Evolutionary conservation across 1,140 invertebrate genomes (phyloP).

Genomic region (Trichonephila inaurata): DNA sequence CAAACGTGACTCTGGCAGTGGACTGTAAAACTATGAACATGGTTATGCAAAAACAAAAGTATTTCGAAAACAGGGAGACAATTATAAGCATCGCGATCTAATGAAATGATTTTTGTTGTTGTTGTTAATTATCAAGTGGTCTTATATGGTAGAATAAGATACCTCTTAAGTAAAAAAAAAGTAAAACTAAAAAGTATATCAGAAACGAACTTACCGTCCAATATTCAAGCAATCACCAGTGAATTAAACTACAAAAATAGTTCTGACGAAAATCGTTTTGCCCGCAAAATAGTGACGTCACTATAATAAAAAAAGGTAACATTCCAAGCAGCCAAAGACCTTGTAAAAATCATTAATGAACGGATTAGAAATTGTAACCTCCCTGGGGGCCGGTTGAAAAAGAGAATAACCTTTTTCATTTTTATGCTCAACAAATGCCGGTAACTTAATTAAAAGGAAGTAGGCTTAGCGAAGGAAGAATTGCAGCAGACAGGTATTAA

Average conservation of each 20-base stretch:
- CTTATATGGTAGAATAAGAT: too few relatives aligned
- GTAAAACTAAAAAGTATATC: too few relatives aligned
- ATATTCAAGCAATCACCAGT: neutral
- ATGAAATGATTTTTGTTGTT: too few relatives aligned
- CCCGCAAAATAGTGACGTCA: slow-evolving; percentile 20
- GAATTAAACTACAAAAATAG: neutral
- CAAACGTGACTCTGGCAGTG: too few relatives aligned
- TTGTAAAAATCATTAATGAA: slow-evolving; percentile 46
- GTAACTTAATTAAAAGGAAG: slow-evolving; percentile 18
- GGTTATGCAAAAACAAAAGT: too few relatives aligned
- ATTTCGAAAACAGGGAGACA: too few relatives aligned
- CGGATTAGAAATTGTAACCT: slow-evolving; percentile 11
- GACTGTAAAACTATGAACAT: too few relatives aligned
- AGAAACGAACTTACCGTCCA: neutral
- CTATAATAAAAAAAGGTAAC: neutral
- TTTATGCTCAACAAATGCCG: neutral
- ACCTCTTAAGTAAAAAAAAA: too few relatives aligned
- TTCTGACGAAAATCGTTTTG: neutral
- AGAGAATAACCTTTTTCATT: slow-evolving; percentile 4
- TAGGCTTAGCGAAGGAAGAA: neutral
- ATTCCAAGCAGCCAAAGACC: slow-evolving; percentile 11
- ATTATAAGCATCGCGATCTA: too few relatives aligned
- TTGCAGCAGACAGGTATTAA: neutral
- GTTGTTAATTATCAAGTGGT: too few relatives aligned
- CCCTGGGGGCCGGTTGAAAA: neutral